These are phyloP conservation scores for Eremobia ochroleuca DNA, from an alignment of 2,888 invertebrate genomes.

Conservation along the genomic window DNA sequence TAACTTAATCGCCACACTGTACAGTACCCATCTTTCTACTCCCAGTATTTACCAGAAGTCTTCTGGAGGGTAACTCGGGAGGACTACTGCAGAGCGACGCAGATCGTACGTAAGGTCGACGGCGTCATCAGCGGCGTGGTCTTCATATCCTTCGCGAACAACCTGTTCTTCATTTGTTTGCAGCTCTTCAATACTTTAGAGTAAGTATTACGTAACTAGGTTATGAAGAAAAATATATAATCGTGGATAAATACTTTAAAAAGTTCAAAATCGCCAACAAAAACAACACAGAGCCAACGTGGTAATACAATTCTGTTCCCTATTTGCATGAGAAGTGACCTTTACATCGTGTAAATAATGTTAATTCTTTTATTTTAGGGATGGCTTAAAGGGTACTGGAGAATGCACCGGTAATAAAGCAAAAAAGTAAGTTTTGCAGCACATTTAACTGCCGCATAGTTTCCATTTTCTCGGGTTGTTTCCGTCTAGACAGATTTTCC, in stretches of 20 bases:
- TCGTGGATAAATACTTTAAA: not conserved
- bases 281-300: not conserved
- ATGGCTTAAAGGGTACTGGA: slow-evolving; percentile 76
- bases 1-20: too few relatives aligned
- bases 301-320: not conserved
- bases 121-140: slow-evolving; percentile 92
- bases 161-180: slow-evolving; percentile 94
- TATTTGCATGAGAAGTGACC: not conserved
- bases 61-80: slow-evolving; percentile 93
- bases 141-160: slow-evolving; percentile 93
- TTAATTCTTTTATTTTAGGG: slow-evolving; percentile 66
- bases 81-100: slow-evolving; percentile 92
- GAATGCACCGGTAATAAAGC: slow-evolving; percentile 69
- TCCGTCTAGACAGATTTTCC: too few relatives aligned
- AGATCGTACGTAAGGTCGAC: slow-evolving; percentile 92
- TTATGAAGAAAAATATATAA: not conserved
- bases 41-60: slow-evolving; percentile 91
- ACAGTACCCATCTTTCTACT: not conserved
- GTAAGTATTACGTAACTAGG: slow-evolving; percentile 75
- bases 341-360: not conserved
- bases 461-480: not conserved
- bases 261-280: not conserved
- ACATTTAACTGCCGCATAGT: not conserved
- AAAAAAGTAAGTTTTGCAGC: slow-evolving; percentile 63
- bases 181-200: slow-evolving; percentile 93